Conservation (phyloP, 2,113 vertebrate genomes). For the Otis tarda region DNA sequence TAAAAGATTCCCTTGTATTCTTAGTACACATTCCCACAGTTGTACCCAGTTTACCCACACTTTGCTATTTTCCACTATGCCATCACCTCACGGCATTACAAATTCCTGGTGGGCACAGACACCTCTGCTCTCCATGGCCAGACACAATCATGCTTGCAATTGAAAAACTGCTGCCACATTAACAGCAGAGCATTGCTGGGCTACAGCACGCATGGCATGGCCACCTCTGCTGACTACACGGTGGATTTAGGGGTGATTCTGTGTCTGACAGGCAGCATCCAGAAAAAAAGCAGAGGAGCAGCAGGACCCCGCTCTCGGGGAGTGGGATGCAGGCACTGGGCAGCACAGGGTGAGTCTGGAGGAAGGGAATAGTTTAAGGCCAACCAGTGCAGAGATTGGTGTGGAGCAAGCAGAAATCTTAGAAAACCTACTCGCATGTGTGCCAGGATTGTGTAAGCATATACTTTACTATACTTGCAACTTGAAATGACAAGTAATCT, state of each 20-base stretch:
- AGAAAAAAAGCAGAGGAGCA: background rate
- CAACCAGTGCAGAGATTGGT: fast-evolving
- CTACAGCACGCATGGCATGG: background rate
- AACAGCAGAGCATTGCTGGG: background rate
- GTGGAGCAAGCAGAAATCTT: background rate
- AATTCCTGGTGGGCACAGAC: background rate
- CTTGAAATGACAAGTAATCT: constrained; percentile 18
- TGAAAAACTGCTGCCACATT: background rate
- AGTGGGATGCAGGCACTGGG: background rate
- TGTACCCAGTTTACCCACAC: background rate
- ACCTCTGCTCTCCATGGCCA: background rate
- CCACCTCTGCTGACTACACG: background rate
- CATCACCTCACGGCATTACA: background rate
- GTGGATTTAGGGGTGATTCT: background rate
- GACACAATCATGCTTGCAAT: fast-evolving
- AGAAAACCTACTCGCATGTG: background rate
- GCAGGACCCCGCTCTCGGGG: fast-evolving
- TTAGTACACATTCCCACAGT: background rate
- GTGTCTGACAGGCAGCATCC: background rate
- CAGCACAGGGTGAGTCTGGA: background rate
- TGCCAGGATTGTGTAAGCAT: background rate
- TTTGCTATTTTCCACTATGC: fast-evolving
- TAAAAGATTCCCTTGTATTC: background rate
- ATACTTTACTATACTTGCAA: background rate
- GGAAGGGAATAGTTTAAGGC: background rate